Evolutionary conservation across 92 coral and sea anemone genomes (phyloP).

Genomic region (Nematostella vectensis): DNA sequence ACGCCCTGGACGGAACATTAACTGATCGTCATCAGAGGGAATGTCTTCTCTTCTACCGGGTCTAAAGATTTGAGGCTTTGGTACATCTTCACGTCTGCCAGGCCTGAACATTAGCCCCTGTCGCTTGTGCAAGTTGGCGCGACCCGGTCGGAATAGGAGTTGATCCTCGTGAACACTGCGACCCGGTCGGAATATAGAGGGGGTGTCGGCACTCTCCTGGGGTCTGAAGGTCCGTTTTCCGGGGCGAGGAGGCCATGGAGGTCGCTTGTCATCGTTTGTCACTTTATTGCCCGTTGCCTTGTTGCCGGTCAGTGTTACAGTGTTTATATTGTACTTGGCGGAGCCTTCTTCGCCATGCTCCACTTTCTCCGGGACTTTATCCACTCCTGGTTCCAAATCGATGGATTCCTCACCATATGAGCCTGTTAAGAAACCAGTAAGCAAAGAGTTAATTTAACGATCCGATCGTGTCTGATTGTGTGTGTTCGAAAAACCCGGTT

Average conservation of each 20-base stretch:
- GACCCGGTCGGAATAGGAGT: constrained; percentile 1
- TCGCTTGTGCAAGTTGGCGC: background rate
- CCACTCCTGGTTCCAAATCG: constrained; percentile 4
- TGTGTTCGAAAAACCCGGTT: too few species aligned
- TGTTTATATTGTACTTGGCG: constrained; percentile 16
- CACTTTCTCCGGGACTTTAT: constrained; percentile 22
- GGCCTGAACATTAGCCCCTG: background rate
- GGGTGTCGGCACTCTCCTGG: constrained; percentile 5
- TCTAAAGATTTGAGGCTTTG: constrained; percentile 1
- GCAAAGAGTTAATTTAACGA: background rate
- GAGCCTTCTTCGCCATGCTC: constrained; percentile 26
- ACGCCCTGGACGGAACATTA: constrained; percentile 10
- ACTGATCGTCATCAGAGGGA: background rate
- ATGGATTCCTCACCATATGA: background rate
- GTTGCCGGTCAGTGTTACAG: constrained; percentile 17
- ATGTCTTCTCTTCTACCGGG: constrained; percentile 14
- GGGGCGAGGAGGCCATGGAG: constrained; percentile 39
- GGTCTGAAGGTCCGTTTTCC: constrained; percentile 12
- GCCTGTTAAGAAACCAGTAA: constrained; percentile 1
- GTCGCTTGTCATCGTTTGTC: background rate
- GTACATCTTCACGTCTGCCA: constrained; percentile 17
- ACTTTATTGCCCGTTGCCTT: constrained; percentile 8
- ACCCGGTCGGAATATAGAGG: background rate
- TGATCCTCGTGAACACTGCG: constrained; percentile 3
- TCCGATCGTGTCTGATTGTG: too few species aligned